Conservation (phyloP, 2,797 vertebrate genomes). For the Simalia tracyae region DNA sequence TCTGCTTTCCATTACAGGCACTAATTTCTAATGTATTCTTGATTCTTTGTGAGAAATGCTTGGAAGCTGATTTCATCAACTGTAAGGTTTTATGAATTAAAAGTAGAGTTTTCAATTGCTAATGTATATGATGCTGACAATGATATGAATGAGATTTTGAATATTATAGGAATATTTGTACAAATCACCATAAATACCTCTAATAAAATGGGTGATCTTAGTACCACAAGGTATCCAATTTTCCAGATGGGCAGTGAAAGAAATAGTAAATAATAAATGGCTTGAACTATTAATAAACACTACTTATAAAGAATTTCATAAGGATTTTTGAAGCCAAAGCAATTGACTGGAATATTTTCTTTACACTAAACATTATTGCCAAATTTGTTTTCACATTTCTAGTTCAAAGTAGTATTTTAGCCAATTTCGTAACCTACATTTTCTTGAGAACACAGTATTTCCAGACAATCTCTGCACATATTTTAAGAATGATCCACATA, state of each 20-base stretch:
- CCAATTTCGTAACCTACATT: background rate
- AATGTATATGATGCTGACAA: too few species aligned
- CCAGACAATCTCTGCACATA: background rate
- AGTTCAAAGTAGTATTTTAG: background rate
- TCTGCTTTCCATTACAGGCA: too few species aligned
- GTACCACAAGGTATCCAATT: background rate
- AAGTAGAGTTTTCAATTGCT: too few species aligned
- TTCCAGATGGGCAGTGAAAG: constrained; percentile 7
- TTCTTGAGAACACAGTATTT: constrained; percentile 35
- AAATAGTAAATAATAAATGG: background rate
- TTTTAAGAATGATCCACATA: too few species aligned
- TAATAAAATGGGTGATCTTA: background rate
- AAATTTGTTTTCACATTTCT: constrained; percentile 10
- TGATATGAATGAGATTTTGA: too few species aligned
- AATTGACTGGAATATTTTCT: constrained; percentile 32
- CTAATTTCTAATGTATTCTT: too few species aligned
- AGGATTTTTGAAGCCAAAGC: background rate
- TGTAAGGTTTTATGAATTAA: too few species aligned
- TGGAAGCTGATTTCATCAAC: too few species aligned
- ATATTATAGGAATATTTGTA: constrained; percentile 23
- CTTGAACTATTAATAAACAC: background rate
- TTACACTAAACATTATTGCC: constrained; percentile 11
- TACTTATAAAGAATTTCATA: background rate
- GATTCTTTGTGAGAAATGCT: too few species aligned
- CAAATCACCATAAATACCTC: background rate